Evolutionary conservation across 2,888 invertebrate genomes (phyloP), one percentile per base, ranked within the genome.

Genomic region (Lydus trimaculatus): DNA sequence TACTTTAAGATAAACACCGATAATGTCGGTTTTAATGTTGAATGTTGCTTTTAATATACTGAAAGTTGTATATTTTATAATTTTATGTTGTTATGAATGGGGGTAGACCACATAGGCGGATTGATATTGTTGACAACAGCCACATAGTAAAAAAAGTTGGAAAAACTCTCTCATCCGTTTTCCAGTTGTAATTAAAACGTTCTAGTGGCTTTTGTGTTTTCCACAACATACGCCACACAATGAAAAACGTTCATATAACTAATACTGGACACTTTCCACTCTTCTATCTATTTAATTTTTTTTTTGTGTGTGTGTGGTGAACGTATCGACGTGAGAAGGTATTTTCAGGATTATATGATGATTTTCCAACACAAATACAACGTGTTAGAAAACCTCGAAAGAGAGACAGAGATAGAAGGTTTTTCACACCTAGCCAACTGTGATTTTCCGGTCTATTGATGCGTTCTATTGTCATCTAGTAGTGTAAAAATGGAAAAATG

Each of bases 381-480:
- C 11, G 20, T 8, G 11, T 43, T 43, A 7, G 6, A 11, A 7
- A 8, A 20, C 8, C 20, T 48, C 20, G 11, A 20, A 11, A 36
- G 15, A 1, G 20, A 20, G 1, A 11, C 48, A 8, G n/a, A n/a
- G n/a, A n/a, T n/a, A n/a, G n/a, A n/a, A n/a, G n/a, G n/a, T n/a
- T 66, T 70, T 70, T 66, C 66, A 70, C 68, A 63, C 61, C 33
- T 59, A 65, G 48, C 63, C 20, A 31, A 36, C 48, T 63, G 64
- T 66, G 64, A 70, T 70, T 70, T 70, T 70, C 70, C 70, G 62
- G 66, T 64, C 70, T 64, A 66, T 70, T 66, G 66, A 6, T 8
- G 52, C 52, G 52, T 52, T 52, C 52, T 25, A 25, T 52, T 52
- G 13, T 52, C 52, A 11, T 13, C 52, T 25, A 52, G 20, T 25